Evolutionary conservation across 2,113 vertebrate genomes (phyloP).

Genomic region (Odocoileus virginianus): DNA sequence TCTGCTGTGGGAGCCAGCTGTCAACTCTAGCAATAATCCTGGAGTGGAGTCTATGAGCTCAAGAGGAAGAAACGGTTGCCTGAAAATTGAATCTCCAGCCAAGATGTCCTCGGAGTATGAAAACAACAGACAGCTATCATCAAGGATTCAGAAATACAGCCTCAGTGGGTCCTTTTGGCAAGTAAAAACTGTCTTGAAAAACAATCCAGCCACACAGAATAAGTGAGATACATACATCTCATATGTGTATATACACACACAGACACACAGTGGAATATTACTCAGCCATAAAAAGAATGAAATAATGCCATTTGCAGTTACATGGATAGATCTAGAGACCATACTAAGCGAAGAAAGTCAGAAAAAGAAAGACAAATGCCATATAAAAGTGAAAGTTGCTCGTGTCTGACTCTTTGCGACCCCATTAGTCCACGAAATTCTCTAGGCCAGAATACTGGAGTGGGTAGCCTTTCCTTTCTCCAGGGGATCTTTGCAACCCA

Average conservation of each 20-base stretch:
- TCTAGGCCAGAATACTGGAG: neutral
- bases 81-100: neutral
- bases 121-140: neutral
- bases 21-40: too few species aligned
- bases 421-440: neutral
- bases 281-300: neutral
- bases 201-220: neutral
- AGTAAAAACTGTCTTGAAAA: slow-evolving; percentile 31
- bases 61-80: neutral
- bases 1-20: neutral
- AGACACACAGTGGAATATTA: neutral
- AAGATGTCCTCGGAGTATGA: neutral
- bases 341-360: neutral
- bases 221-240: neutral
- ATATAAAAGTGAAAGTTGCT: neutral
- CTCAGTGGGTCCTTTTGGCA: neutral
- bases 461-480: neutral
- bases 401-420: neutral
- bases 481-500: neutral
- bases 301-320: neutral
- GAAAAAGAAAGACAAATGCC: neutral
- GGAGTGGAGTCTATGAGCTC: neutral
- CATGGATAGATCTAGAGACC: neutral
- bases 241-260: neutral
- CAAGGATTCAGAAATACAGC: neutral